These are phyloP conservation scores for Pseudomyrmex sp. DNA, from an alignment of 1,140 invertebrate genomes.

Conservation along the genomic window DNA sequence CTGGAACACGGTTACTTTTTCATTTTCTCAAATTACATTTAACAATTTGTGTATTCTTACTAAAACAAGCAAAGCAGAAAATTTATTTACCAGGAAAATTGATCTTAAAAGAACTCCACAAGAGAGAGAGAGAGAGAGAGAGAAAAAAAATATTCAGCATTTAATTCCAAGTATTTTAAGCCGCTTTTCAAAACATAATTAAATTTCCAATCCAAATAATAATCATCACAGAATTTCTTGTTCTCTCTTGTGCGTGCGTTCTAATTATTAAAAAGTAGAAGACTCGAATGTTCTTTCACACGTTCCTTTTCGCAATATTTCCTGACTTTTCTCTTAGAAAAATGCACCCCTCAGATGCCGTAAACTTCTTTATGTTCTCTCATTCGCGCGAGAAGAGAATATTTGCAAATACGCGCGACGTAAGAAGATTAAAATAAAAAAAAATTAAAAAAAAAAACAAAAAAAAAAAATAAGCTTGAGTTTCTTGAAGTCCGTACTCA, in stretches of 20 bases:
- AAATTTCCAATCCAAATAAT: background rate
- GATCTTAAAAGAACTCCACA: no score
- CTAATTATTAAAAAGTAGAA: constrained; percentile 5
- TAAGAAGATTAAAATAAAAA: constrained; percentile 45
- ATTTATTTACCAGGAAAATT: no score
- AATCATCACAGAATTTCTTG: background rate
- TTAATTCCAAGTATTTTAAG: background rate
- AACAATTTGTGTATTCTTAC: no score
- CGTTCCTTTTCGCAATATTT: background rate
- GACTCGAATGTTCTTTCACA: background rate
- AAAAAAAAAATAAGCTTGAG: background rate
- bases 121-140: no score
- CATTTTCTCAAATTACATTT: no score
- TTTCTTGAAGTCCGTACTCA: no score
- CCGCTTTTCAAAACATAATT: constrained; percentile 4
- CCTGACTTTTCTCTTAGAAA: background rate
- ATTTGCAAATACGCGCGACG: background rate
- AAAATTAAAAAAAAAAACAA: background rate
- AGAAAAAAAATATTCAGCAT: no score
- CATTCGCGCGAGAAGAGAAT: constrained; percentile 9
- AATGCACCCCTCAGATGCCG: background rate
- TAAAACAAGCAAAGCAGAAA: no score
- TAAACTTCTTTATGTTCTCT: constrained; percentile 19
- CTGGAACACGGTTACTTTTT: no score
- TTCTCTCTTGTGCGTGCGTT: no score